Base-by-base conservation (phyloP, 2,797 vertebrate species). In the Chiroxiphia lanceolata region DNA sequence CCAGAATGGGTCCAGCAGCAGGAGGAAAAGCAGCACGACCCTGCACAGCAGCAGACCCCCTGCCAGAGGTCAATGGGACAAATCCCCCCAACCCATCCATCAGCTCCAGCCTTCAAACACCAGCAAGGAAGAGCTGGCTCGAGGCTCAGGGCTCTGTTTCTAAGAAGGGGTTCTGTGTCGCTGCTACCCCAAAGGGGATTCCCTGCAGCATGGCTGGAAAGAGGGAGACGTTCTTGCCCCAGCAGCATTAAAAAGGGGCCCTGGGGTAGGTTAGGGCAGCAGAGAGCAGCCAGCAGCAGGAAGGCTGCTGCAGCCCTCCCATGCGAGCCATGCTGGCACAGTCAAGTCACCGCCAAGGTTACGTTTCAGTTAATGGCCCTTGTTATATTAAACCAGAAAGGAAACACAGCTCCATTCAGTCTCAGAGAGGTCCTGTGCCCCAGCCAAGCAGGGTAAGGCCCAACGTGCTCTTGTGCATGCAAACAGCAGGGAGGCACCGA, bases 321-420 rank as follows among this genome's bases (percentile, higher is more conserved):
- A 0, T 3, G 2, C 1, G 1, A 80, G 57, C 0, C 3, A 64
- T 0, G 0, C 50, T 23, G 31, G 51, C 69, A 36, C 38, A 68
- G 25, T 84, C 42, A 59, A 85, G 47, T 83, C 38, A 61, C 61
- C 13, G 4, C 77, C 59, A 38, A 75, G 31, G 45, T 68, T 90
- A 68, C 64, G 68, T 78, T 45, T 77, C 45, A 51, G 20, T 60
- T 69, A 85, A 77, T n/a, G 44, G 60, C 70, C 80, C 56, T 74
- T 86, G 42, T 34, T 83, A 53, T 88, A 80, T 88, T 91, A 69
- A 90, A 86, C 25, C 33, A 68, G n/a, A 93, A 81, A 90, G 48
- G 61, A 88, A 93, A 92, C 4, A 8, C 27, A 70, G 61, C 77
- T 95, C 61, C 36, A 9, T 68, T 75, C 48, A 74, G n/a, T 48